Evolutionary conservation across 2,888 invertebrate genomes (phyloP).

Genomic region (Pandemis cinnamomeana): DNA sequence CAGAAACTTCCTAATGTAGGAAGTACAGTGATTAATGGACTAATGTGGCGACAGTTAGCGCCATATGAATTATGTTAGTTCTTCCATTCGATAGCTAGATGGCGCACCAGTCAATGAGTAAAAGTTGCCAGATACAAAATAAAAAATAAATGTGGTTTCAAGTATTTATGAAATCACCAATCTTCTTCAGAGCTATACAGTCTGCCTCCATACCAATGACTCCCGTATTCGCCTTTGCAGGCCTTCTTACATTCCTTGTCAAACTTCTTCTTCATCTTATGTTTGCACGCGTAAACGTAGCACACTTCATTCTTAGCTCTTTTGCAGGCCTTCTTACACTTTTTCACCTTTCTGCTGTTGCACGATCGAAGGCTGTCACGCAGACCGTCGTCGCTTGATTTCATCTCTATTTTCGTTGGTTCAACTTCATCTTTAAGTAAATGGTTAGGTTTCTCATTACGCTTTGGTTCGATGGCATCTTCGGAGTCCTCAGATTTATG

Average conservation of each 20-base stretch:
- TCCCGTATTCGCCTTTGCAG: constrained; percentile 47
- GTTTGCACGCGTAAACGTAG: constrained; percentile 49
- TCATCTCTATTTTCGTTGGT: neutral
- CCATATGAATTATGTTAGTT: too few relatives aligned
- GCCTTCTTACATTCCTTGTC: constrained; percentile 55
- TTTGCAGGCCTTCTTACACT: constrained; percentile 55
- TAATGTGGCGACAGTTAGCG: too few relatives aligned
- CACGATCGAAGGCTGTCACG: constrained; percentile 30
- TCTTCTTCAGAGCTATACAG: neutral
- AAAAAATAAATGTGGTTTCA: too few relatives aligned
- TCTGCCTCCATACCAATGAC: neutral
- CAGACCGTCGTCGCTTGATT: neutral
- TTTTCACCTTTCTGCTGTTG: constrained; percentile 43
- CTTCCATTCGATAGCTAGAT: too few relatives aligned
- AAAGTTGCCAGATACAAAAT: too few relatives aligned
- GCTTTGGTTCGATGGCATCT: neutral
- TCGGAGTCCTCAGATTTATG: neutral
- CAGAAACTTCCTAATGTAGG: too few relatives aligned
- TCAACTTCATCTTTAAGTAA: neutral
- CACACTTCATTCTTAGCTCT: constrained; percentile 45
- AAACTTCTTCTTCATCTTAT: constrained; percentile 50
- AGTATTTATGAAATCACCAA: neutral
- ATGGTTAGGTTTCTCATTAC: neutral
- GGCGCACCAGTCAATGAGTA: too few relatives aligned
- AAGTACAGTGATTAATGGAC: too few relatives aligned